Evolutionary conservation across 2,888 invertebrate genomes (phyloP).

Genomic region (Deilephila elpenor): DNA sequence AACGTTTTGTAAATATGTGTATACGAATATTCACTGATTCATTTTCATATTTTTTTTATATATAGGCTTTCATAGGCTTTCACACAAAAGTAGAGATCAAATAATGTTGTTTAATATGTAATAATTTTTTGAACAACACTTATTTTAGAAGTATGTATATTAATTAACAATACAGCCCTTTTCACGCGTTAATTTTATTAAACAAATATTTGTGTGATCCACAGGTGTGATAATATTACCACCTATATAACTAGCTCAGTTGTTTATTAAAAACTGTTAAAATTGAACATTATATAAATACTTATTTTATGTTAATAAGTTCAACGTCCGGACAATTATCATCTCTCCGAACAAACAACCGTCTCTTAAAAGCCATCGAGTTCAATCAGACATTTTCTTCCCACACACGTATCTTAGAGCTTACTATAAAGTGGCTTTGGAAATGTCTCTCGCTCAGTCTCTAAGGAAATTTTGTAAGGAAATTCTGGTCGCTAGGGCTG

Average conservation of each 20-base stretch:
- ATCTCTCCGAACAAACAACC: neutral
- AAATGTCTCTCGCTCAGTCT: constrained; percentile 51
- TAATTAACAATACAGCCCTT: too few relatives aligned
- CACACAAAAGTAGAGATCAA: neutral
- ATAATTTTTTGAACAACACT: too few relatives aligned
- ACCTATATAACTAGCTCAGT: too few relatives aligned
- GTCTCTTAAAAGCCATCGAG: neutral
- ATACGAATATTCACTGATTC: neutral
- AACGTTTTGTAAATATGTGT: neutral
- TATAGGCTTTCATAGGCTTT: neutral
- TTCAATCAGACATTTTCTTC: constrained; percentile 18
- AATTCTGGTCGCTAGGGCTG: constrained; percentile 44
- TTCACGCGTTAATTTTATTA: too few relatives aligned
- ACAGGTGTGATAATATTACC: too few relatives aligned
- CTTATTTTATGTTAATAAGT: neutral
- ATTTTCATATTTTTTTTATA: neutral
- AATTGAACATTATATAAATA: too few relatives aligned
- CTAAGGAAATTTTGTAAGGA: constrained; percentile 54
- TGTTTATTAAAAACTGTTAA: too few relatives aligned
- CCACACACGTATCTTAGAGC: constrained; percentile 11
- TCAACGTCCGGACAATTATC: neutral
- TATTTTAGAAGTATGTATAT: too few relatives aligned
- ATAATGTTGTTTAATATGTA: neutral
- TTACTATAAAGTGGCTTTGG: constrained; percentile 43
- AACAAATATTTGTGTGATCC: too few relatives aligned